Base-by-base conservation (phyloP, 2,797 vertebrate genomes). In the Clarias laeviceps region DNA sequence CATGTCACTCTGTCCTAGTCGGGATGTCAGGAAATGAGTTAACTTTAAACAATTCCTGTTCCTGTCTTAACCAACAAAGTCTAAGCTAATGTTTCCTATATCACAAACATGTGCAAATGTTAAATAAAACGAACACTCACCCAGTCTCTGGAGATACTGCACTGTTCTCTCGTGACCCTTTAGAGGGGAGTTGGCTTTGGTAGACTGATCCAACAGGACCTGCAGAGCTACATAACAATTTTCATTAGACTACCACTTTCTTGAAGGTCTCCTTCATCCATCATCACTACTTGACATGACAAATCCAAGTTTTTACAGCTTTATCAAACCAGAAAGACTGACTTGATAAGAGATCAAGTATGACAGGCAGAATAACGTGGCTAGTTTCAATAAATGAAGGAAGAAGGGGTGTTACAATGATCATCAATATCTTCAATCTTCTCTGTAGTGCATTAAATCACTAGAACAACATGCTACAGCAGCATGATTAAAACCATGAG, bases 131-230 rank as follows among this genome's bases (percentile, higher is more conserved):
- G 59, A 29, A 74, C 14, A 74, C 87, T 95, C 84, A 99, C 98
- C 98, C 69, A 99, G 94, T 91, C 97, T 96, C 82, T 99, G 98
- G 77, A 99, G 95, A 90, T 99, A 99, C 82, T 99, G 97, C 82
- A 99, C 98, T 0, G 98, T 99, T 88, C 98, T 95, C 94, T 99
- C 98, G 0, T 99, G 98, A 86, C 98, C 98, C 92, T 99, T 99
- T 91, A 99, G 94, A 2, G 98, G 98, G 0, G 98, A 99, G 92
- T 99, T 99, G 64, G 98, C 98, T 93, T 99, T 99, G 85, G 98
- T 99, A 79, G 98, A 99, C 89, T 99, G 98, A 91, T 99, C 98
- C 91, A 99, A 94, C 66, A 99, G 94, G 57, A 99, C 97, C 95
- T 99, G 97, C 77, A 99, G 94, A 65, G 98, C 98, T 99, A 85